Evolutionary conservation across 2,797 vertebrate species (phyloP).

Genomic region (Fratercula arctica): DNA sequence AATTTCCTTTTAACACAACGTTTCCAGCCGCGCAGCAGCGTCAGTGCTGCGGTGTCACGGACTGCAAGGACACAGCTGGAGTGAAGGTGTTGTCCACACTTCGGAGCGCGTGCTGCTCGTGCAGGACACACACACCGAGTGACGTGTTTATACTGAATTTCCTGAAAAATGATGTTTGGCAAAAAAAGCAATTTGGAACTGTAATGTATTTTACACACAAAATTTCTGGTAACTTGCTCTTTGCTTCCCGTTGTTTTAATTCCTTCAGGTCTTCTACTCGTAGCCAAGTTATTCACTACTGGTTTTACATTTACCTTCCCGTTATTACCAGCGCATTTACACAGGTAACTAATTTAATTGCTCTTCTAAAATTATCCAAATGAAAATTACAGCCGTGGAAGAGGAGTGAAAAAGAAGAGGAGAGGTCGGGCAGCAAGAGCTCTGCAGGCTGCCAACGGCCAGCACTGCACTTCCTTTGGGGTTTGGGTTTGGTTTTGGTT

Average conservation of each 20-base stretch:
- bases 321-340: not conserved
- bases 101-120: rapidly evolving
- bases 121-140: rapidly evolving
- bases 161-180: not conserved
- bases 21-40: not conserved
- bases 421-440: not conserved
- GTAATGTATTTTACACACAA: not conserved
- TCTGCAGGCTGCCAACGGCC: not conserved
- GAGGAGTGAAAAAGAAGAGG: not conserved
- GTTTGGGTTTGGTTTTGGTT: too few species aligned
- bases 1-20: not conserved
- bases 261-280: not conserved
- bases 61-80: too few species aligned
- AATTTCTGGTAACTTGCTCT: not conserved
- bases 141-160: not conserved
- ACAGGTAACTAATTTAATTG: not conserved
- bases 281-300: not conserved
- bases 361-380: not conserved
- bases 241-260: not conserved
- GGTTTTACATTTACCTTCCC: not conserved
- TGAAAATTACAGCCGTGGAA: not conserved
- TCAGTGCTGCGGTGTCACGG: too few species aligned
- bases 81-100: too few species aligned
- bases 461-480: not conserved
- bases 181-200: not conserved